phyloP scores from a whole-genome alignment of 2,797 vertebrate species.

The Octomys mimax region DNA sequence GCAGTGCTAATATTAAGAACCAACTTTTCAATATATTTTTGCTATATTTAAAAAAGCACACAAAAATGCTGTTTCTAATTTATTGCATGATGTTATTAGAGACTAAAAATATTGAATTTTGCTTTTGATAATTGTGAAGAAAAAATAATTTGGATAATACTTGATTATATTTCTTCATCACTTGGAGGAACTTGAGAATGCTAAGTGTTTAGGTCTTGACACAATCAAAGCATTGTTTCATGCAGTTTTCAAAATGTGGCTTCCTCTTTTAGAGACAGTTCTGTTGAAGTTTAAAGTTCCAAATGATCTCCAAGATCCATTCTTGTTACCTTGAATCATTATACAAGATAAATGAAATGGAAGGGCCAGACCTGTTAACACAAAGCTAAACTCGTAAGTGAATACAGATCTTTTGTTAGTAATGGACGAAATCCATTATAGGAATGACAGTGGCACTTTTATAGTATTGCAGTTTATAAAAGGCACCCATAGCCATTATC shows the following conservation, averaged over 20 bases:
- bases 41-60: conserved; percentile 68
- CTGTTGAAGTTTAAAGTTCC: conserved; percentile 59
- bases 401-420: conserved; percentile 20
- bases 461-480: conserved; percentile 36
- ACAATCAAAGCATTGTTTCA: conserved; percentile 23
- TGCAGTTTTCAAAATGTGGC: conserved; percentile 28
- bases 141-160: conserved; percentile 19
- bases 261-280: neutral
- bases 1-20: conserved; percentile 26
- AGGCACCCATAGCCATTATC: neutral
- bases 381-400: conserved; percentile 59
- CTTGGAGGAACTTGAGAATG: conserved; percentile 47
- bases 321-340: conserved; percentile 49
- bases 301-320: conserved; percentile 54
- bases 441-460: conserved; percentile 15
- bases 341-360: conserved; percentile 46
- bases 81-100: conserved; percentile 59
- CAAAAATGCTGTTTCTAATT: conserved; percentile 65
- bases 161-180: conserved; percentile 48
- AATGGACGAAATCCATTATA: conserved; percentile 40
- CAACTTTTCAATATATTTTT: conserved; percentile 64
- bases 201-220: conserved; percentile 27
- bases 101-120: conserved; percentile 59
- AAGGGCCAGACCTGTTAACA: conserved; percentile 4
- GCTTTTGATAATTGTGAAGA: conserved; percentile 59